phyloP scores from a whole-genome alignment of 2,113 vertebrate genomes.

The Brachyhypopomus occidentalis region DNA sequence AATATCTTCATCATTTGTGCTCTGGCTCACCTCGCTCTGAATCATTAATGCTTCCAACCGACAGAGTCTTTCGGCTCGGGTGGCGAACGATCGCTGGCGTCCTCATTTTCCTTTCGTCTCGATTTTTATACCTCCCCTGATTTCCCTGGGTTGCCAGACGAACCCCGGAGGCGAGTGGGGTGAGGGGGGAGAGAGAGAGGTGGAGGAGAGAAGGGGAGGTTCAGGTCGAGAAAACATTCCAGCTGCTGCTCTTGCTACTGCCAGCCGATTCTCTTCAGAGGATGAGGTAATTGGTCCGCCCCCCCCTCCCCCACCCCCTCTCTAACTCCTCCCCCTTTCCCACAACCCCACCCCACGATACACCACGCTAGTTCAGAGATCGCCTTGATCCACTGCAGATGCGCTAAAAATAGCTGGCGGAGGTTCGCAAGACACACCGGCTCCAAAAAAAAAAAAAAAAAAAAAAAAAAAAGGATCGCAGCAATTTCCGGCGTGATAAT shows the following conservation, averaged over 20 bases:
- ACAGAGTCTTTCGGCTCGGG: background rate
- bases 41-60: constrained; percentile 28
- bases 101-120: constrained; percentile 9
- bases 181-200: constrained; percentile 21
- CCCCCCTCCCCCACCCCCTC: background rate
- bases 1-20: constrained; percentile 19
- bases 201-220: background rate
- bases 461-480: constrained; percentile 16
- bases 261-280: constrained; percentile 52
- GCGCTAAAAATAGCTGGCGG: constrained; percentile 55
- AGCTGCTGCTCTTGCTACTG: constrained; percentile 56
- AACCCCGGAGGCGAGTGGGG: constrained; percentile 6
- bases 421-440: background rate
- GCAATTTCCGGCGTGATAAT: constrained; percentile 44
- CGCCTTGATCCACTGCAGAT: constrained; percentile 49
- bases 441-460: constrained; percentile 18
- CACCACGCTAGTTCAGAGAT: constrained; percentile 49
- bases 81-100: background rate
- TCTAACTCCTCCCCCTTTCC: background rate
- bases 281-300: constrained; percentile 55
- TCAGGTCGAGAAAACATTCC: constrained; percentile 30
- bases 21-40: constrained; percentile 11
- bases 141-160: constrained; percentile 33
- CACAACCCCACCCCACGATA: background rate
- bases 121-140: constrained; percentile 7